A percentile compares a stretch with the other conserved stretches of the same genome.
Evolutionary conservation across 2,797 vertebrate species (phyloP).

Genomic region (Thalassophryne amazonica): DNA sequence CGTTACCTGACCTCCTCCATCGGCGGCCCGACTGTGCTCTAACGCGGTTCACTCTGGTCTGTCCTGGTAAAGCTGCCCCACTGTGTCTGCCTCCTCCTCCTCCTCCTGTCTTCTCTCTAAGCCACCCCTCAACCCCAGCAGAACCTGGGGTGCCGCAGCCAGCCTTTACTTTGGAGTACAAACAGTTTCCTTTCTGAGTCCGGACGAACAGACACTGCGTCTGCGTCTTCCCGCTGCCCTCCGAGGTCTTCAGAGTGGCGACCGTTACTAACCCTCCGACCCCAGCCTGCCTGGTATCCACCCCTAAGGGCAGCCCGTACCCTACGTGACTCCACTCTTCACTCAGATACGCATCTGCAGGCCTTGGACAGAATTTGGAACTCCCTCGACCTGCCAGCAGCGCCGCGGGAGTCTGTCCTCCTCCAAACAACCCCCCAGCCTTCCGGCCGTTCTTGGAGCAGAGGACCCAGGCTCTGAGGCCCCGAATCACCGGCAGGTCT

Average conservation of each 20-base stretch:
- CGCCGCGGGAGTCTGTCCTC: conserved; percentile 35
- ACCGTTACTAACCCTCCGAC: conserved; percentile 78
- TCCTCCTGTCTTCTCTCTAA: conserved; percentile 58
- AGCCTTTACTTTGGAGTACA: conserved; percentile 67
- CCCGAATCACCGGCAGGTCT: conserved; percentile 73
- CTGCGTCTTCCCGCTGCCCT: conserved; percentile 77
- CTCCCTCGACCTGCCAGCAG: conserved; percentile 22
- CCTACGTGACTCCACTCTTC: conserved; percentile 55
- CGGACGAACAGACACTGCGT: conserved; percentile 78
- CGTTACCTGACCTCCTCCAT: conserved; percentile 75
- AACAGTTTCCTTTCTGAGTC: conserved; percentile 73
- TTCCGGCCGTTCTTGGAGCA: conserved; percentile 72
- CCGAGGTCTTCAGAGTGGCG: conserved; percentile 77
- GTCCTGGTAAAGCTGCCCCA: conserved; percentile 11
- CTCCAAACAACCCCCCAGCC: conserved; percentile 34
- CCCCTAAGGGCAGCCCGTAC: conserved; percentile 56
- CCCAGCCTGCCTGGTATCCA: conserved; percentile 62
- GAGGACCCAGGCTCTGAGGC: conserved; percentile 77
- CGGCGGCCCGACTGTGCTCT: conserved; percentile 69
- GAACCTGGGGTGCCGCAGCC: conserved; percentile 27
- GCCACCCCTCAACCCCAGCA: conserved; percentile 56
- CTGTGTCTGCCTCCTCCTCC: conserved; percentile 40
- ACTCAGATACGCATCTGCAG: conserved; percentile 58
- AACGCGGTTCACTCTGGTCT: conserved; percentile 48
- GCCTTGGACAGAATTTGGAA: conserved; percentile 36